A percentile compares a stretch with the other conserved stretches of the same genome.
phyloP scores from a whole-genome alignment of 1,140 invertebrate genomes.

The Popillia japonica region DNA sequence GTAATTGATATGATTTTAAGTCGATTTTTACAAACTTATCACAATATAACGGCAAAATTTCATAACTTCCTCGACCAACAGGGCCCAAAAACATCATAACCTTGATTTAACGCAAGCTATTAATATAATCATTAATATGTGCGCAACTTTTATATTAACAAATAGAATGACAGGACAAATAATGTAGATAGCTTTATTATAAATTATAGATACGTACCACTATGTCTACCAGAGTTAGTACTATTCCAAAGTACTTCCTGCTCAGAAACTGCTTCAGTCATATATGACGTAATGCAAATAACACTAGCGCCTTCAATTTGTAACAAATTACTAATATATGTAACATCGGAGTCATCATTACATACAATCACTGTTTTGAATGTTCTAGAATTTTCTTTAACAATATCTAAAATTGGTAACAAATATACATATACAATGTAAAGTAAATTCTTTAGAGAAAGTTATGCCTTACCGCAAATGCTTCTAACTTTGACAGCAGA shows the following conservation, averaged over 20 bases:
- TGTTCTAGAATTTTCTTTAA: constrained; percentile 48
- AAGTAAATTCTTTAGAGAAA: background rate
- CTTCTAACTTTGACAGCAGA: background rate
- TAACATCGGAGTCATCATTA: constrained; percentile 48
- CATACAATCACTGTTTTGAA: constrained; percentile 54
- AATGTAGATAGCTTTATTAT: too few relatives aligned
- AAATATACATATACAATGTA: background rate
- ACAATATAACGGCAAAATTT: too few relatives aligned
- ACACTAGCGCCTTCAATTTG: constrained; percentile 47
- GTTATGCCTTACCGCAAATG: constrained; percentile 37
- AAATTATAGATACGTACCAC: constrained; percentile 45
- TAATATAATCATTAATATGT: too few relatives aligned
- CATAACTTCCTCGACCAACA: too few relatives aligned
- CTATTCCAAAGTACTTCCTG: constrained; percentile 49
- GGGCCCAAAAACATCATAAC: too few relatives aligned
- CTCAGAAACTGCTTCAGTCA: constrained; percentile 47
- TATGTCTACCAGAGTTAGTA: constrained; percentile 46
- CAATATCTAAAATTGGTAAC: constrained; percentile 43
- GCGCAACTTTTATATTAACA: too few relatives aligned
- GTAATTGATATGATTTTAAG: too few relatives aligned
- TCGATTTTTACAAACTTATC: too few relatives aligned
- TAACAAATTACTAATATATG: constrained; percentile 40
- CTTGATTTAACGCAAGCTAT: too few relatives aligned
- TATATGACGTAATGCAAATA: constrained; percentile 42
- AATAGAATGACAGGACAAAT: too few relatives aligned